A percentile compares a stretch with the other conserved stretches of the same genome.
These are phyloP conservation scores for Anhinga rufa DNA, from an alignment of 2,113 vertebrate genomes.

Conservation along the genomic window DNA sequence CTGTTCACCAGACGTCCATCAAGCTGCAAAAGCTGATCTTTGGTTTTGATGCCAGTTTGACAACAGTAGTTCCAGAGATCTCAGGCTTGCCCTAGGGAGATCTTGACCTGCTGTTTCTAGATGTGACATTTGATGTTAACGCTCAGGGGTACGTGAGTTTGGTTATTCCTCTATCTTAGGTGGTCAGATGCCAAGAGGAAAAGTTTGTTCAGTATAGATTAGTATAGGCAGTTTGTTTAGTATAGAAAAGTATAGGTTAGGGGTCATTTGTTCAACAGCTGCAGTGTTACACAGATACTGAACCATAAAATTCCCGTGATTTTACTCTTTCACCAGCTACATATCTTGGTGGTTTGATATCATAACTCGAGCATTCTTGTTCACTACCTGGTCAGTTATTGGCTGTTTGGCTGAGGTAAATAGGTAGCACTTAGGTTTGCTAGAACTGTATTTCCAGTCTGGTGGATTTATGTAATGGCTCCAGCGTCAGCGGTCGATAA, in stretches of 20 bases:
- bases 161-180: not conserved
- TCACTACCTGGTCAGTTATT: not conserved
- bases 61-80: not conserved
- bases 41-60: not conserved
- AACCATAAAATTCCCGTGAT: not conserved
- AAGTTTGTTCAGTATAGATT: not conserved
- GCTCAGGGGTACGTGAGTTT: not conserved
- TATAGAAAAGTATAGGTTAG: not conserved
- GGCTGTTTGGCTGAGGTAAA: not conserved
- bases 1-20: not conserved
- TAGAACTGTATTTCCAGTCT: not conserved
- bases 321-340: not conserved
- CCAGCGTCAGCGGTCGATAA: not conserved
- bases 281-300: not conserved
- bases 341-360: not conserved
- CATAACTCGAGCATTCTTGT: not conserved
- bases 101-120: not conserved
- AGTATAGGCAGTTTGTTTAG: not conserved
- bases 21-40: not conserved
- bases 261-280: not conserved
- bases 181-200: not conserved
- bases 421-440: not conserved
- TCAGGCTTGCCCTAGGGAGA: not conserved
- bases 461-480: not conserved
- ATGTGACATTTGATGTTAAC: accelerated